phyloP scores from a whole-genome alignment of 2,888 invertebrate genomes.

The Rhagonycha fulva region DNA sequence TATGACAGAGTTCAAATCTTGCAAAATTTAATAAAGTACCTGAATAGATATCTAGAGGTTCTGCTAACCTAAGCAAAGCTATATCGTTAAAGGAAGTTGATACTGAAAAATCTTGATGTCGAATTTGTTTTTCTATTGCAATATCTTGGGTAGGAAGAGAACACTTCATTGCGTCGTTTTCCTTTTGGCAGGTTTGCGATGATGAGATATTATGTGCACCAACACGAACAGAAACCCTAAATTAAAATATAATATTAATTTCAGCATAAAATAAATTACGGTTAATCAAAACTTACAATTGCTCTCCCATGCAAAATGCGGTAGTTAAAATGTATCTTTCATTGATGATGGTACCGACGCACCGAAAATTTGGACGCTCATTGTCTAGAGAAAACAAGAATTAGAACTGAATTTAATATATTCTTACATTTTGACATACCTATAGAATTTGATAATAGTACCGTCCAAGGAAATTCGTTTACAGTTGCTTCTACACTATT shows the following conservation, averaged over 20 bases:
- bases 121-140: conserved; percentile 54
- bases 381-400: neutral
- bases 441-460: conserved; percentile 62
- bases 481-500: conserved; percentile 63
- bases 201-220: conserved; percentile 62
- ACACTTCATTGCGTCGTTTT: conserved; percentile 44
- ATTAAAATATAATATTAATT: neutral
- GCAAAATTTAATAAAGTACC: neutral
- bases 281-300: conserved; percentile 37
- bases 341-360: conserved; percentile 60
- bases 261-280: conserved; percentile 34
- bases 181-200: conserved; percentile 53
- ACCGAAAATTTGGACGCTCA: conserved; percentile 41
- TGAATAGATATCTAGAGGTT: conserved; percentile 32
- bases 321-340: conserved; percentile 62
- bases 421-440: conserved; percentile 10
- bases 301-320: conserved; percentile 59
- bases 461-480: conserved; percentile 78
- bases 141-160: conserved; percentile 58
- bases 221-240: conserved; percentile 62
- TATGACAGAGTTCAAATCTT: neutral
- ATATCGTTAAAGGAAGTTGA: conserved; percentile 61
- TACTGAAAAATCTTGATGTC: conserved; percentile 59
- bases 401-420: neutral
- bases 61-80: conserved; percentile 59